Conservation (phyloP, 2,888 invertebrate genomes). For the Dyspetes luteomarginatus region DNA sequence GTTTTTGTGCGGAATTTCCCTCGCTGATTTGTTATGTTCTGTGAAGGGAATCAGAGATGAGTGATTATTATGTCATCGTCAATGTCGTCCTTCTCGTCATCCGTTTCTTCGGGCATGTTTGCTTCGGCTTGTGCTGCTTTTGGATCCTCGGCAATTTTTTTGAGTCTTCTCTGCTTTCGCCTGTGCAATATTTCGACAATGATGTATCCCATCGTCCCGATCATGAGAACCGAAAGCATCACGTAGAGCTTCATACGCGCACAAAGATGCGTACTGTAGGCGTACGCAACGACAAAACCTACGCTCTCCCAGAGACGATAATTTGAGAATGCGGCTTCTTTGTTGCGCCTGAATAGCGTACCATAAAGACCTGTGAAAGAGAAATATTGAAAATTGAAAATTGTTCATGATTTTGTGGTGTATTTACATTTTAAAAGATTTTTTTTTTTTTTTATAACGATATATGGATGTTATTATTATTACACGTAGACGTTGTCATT, state of each 20-base stretch:
- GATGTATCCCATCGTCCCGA: conserved; percentile 91
- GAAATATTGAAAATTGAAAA: conserved; percentile 1
- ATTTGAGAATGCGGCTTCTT: conserved; percentile 96
- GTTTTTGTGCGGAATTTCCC: not conserved
- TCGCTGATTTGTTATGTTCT: not conserved
- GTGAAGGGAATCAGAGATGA: conserved; percentile 86
- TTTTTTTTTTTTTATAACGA: no score
- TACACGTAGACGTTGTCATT: no score
- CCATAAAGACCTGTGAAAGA: conserved; percentile 90
- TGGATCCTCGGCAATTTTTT: conserved; percentile 89
- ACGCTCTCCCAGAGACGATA: conserved; percentile 95
- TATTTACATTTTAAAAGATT: not conserved
- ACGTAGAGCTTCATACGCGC: conserved; percentile 94
- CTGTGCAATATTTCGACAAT: conserved; percentile 92
- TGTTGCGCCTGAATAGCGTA: conserved; percentile 93
- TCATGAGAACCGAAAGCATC: conserved; percentile 89
- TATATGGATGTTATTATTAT: no score
- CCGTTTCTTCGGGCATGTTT: conserved; percentile 89
- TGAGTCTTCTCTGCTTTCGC: conserved; percentile 90
- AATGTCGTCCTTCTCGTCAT: conserved; percentile 94
- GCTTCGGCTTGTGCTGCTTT: conserved; percentile 88
- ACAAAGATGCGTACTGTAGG: conserved; percentile 94
- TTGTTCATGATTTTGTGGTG: no score
- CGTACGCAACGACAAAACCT: conserved; percentile 95
- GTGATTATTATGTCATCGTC: conserved; percentile 95